These are phyloP conservation scores for Suricata suricatta DNA, from an alignment of 2,113 vertebrate species.

Conservation along the genomic window DNA sequence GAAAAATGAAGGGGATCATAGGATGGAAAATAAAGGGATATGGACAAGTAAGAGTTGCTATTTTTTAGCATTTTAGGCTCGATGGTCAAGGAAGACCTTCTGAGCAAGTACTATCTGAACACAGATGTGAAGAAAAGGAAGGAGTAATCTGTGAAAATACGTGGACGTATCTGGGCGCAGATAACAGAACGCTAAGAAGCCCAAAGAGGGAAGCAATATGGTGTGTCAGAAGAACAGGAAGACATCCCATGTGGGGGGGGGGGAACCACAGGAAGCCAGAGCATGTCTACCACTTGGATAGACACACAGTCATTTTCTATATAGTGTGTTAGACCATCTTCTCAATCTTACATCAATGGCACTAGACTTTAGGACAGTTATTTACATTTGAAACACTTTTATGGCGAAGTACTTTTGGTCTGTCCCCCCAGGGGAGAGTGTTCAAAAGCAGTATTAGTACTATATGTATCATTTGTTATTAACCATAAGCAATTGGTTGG, in stretches of 20 bases:
- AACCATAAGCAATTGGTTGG: conserved; percentile 33
- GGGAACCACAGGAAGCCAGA: background rate
- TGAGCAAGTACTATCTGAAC: background rate
- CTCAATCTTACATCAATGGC: background rate
- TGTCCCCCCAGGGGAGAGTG: conserved; percentile 1
- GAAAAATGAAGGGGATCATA: background rate
- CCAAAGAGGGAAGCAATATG: background rate
- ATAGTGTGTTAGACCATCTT: background rate
- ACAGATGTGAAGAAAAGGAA: background rate
- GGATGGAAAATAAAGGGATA: background rate
- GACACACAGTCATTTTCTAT: background rate
- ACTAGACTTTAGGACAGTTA: background rate
- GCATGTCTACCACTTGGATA: rapidly evolving
- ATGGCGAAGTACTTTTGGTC: background rate
- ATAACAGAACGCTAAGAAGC: background rate
- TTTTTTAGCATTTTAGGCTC: background rate
- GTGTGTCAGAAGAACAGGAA: background rate
- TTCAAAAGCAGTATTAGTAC: background rate
- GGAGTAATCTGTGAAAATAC: background rate
- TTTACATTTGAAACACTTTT: background rate
- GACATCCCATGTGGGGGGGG: rapidly evolving
- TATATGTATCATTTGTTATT: background rate
- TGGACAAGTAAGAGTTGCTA: background rate
- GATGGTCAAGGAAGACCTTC: background rate
- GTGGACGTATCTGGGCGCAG: background rate